Conservation (phyloP, 2,888 invertebrate genomes). For the Dicyrtoma fusca region DNA sequence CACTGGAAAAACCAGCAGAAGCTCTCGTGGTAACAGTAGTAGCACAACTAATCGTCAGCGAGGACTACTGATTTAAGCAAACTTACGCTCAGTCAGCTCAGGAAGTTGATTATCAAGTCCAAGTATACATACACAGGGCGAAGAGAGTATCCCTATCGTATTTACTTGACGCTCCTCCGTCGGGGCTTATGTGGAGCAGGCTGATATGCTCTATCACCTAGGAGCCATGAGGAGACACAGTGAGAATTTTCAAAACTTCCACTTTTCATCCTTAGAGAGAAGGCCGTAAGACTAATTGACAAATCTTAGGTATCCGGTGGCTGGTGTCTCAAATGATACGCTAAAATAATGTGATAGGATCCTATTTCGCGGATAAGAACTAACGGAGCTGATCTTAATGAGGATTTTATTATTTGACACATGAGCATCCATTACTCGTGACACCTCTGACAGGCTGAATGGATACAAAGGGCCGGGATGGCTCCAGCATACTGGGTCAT, state of each 20-base stretch:
- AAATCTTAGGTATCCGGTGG: constrained; percentile 5
- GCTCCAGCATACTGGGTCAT: too few species aligned
- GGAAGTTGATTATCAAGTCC: too few species aligned
- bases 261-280: background rate
- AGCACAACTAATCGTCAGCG: too few species aligned
- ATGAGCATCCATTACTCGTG: constrained; percentile 30
- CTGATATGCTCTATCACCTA: background rate
- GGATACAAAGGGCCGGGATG: constrained; percentile 5
- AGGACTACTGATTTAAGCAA: too few species aligned
- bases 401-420: constrained; percentile 37
- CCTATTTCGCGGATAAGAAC: constrained; percentile 5
- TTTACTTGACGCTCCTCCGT: background rate
- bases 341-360: constrained; percentile 19
- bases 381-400: constrained; percentile 23
- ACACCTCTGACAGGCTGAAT: constrained; percentile 31
- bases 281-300: constrained; percentile 27
- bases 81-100: too few species aligned
- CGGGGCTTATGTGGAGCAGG: background rate
- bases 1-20: too few species aligned
- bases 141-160: too few species aligned
- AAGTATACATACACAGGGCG: too few species aligned
- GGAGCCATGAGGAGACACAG: too few species aligned
- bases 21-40: too few species aligned
- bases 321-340: constrained; percentile 20
- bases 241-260: too few species aligned